Evolutionary conservation across 2,113 vertebrate species (phyloP).

Genomic region (Plecturocebus donacophilus): DNA sequence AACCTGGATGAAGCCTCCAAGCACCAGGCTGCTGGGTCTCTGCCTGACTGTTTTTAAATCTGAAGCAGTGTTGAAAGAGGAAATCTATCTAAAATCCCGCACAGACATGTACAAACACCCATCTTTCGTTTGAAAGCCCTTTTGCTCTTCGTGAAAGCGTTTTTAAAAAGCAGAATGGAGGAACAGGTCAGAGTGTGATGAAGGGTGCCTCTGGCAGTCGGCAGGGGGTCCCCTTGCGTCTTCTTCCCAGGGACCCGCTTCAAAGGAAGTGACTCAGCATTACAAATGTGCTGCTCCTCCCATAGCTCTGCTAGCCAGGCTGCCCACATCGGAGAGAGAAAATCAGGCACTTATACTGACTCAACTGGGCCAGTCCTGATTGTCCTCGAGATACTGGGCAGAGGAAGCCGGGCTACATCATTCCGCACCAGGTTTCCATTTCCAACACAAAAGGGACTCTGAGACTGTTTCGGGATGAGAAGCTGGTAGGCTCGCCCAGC

Average conservation of each 20-base stretch:
- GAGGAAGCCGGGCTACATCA: fast-evolving
- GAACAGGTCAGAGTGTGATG: not conserved
- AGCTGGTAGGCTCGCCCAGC: too few relatives aligned
- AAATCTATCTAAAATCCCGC: not conserved
- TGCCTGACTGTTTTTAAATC: not conserved
- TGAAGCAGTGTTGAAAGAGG: not conserved
- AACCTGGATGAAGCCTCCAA: fast-evolving
- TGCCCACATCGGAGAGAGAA: not conserved
- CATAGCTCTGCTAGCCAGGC: not conserved
- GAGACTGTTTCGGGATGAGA: not conserved
- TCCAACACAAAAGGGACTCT: not conserved
- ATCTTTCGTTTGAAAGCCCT: not conserved
- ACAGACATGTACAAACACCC: fast-evolving
- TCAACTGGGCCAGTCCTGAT: not conserved
- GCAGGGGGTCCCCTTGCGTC: not conserved
- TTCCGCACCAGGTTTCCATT: fast-evolving
- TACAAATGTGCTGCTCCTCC: not conserved
- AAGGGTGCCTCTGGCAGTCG: fast-evolving
- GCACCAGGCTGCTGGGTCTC: not conserved
- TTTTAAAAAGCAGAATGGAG: not conserved
- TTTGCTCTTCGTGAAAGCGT: not conserved
- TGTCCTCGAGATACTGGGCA: not conserved
- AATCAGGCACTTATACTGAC: not conserved
- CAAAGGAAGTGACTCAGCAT: not conserved
- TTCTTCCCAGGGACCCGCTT: not conserved